Base-by-base conservation (phyloP, 1,140 invertebrate genomes). In the Dinothrombium tinctorium region DNA sequence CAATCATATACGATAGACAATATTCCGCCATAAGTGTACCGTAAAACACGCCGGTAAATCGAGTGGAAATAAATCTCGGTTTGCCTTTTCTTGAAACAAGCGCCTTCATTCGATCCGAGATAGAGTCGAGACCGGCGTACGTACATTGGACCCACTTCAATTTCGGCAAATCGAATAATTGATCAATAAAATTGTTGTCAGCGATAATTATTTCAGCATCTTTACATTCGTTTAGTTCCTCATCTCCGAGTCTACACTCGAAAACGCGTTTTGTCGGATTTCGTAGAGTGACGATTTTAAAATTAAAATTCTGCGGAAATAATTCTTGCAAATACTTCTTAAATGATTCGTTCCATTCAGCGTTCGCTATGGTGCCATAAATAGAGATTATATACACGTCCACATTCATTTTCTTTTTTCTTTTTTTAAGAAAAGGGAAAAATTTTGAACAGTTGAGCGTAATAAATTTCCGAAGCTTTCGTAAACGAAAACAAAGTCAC, bases 121-220 rank as follows among this genome's bases (percentile, higher is more conserved):
- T n/a, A 7, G 26, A 26, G n/a, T 39, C 26, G 5, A 39, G 12
- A 26, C 37, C 37, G 28, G 37, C 37, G 23, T 15, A 39, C 7
- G 37, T 28, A 9, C 37, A 14, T 26, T 39, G 37, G 17, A 29
- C 21, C 37, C 37, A 39, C 19, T 29, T 39, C 4, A 24, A 19
- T 29, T 39, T 39, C 15, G 37, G 37, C 17, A 14, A 39, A 14
- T 19, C 28, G 14, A 20, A 8, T 11, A 39, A 9, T 15, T 28
- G 15, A 14, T 22, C 23, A 12, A 25, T 14, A 14, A 26, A 20
- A 17, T 20, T 28, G 15, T 39, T 39, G 22, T 39, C 26, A 14
- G 14, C 24, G 17, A 39, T 25, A 20, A 39, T 29, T 26, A 39
- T 26, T 26, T 39, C 37, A 15, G 12, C 24, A 19, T 39, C 37